phyloP scores from a whole-genome alignment of 2,888 invertebrate genomes.

The Scaptomyza reducta region DNA sequence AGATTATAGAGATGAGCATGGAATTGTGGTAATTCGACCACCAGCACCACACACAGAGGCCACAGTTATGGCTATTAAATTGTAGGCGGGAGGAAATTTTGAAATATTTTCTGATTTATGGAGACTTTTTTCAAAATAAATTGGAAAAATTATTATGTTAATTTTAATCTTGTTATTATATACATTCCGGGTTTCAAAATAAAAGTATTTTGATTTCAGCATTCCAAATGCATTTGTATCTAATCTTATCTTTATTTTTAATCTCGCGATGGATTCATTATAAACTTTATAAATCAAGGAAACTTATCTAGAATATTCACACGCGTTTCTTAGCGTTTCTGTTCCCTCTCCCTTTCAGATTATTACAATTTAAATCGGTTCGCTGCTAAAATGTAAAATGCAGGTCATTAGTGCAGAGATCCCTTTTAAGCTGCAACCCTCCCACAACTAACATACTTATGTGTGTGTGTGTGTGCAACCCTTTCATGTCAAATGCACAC shows the following conservation, averaged over 20 bases:
- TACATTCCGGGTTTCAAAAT: neutral
- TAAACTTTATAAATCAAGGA: neutral
- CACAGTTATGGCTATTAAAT: constrained; percentile 49
- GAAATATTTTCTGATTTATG: neutral
- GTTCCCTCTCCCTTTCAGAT: neutral
- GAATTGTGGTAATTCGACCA: constrained; percentile 62
- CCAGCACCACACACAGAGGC: constrained; percentile 57
- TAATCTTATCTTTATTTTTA: too few relatives aligned
- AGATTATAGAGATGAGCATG: constrained; percentile 61
- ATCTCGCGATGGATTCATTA: too few relatives aligned
- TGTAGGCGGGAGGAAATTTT: constrained; percentile 12
- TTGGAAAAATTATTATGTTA: too few relatives aligned
- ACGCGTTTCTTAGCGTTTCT: too few relatives aligned
- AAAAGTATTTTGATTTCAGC: neutral
- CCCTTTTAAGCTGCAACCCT: constrained; percentile 5
- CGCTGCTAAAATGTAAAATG: constrained; percentile 59
- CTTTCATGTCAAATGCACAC: constrained; percentile 40
- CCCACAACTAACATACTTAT: neutral
- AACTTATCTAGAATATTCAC: neutral
- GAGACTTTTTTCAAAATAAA: too few relatives aligned
- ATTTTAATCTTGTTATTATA: too few relatives aligned
- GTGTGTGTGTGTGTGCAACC: constrained; percentile 5
- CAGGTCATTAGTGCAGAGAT: constrained; percentile 73
- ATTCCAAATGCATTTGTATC: neutral
- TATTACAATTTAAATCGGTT: constrained; percentile 15